Percentiles rank a stretch among this genome's conserved stretches.
Conservation (phyloP, 1,140 invertebrate species). For the Heliothis virescens region DNA sequence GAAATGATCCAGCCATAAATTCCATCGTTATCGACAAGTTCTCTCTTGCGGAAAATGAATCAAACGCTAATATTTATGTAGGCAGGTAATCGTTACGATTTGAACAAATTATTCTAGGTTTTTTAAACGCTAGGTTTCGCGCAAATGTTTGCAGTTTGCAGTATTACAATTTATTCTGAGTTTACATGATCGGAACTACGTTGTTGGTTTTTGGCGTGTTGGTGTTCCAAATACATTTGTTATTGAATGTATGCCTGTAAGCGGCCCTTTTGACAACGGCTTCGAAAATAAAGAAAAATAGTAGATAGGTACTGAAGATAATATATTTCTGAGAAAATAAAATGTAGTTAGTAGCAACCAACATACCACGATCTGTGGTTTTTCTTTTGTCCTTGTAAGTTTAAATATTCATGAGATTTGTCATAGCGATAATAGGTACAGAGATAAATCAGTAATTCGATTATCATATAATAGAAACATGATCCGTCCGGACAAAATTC, state of each 20-base stretch:
- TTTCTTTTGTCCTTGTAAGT: neutral
- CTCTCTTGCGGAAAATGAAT: conserved; percentile 15
- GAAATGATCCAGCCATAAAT: conserved; percentile 36
- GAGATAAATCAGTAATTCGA: conserved; percentile 20
- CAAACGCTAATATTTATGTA: conserved; percentile 17
- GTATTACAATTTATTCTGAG: neutral
- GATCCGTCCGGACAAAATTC: neutral
- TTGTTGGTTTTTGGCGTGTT: neutral
- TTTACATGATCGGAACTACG: neutral
- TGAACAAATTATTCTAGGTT: conserved; percentile 8
- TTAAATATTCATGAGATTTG: conserved; percentile 8
- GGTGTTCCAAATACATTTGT: neutral
- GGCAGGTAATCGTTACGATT: neutral
- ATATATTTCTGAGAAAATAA: too few species aligned
- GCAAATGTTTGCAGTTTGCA: neutral
- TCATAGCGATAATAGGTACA: neutral
- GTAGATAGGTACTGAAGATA: too few species aligned
- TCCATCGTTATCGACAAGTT: conserved; percentile 13
- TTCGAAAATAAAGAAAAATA: too few species aligned
- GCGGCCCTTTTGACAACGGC: too few species aligned
- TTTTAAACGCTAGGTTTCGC: neutral
- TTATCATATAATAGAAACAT: conserved; percentile 9
- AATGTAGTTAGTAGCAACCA: neutral
- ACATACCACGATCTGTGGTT: neutral
- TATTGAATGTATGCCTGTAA: too few species aligned